Conservation (phyloP, 2,797 vertebrate species). For the Sebastes kiyomatsui region DNA sequence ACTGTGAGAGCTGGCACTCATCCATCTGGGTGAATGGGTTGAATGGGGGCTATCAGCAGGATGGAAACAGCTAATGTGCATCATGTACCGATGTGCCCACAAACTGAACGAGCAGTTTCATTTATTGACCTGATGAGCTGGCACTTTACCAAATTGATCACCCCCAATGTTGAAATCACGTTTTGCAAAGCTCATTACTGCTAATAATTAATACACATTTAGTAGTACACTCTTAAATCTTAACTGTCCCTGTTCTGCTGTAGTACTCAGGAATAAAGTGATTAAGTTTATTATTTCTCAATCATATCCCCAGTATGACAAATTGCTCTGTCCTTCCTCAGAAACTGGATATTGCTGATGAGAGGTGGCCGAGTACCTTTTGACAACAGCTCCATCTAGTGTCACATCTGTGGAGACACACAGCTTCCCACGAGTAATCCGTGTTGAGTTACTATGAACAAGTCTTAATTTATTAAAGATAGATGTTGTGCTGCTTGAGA, state of each 20-base stretch:
- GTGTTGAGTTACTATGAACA: neutral
- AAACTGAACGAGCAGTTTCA: constrained; percentile 19
- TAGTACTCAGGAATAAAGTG: neutral
- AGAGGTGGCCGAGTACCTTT: neutral
- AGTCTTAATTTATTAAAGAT: neutral
- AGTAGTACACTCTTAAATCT: neutral
- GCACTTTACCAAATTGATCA: neutral
- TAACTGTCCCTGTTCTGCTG: neutral
- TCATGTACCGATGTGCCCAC: neutral
- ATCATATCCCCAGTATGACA: neutral
- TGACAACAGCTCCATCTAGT: constrained; percentile 59
- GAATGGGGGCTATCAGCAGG: constrained; percentile 24
- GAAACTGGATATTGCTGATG: neutral
- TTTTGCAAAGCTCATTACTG: neutral
- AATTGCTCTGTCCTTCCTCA: neutral
- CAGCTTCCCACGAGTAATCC: neutral
- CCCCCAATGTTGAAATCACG: neutral
- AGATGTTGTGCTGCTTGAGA: neutral
- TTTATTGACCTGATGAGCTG: constrained; percentile 27
- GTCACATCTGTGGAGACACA: constrained; percentile 3
- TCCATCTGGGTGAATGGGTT: constrained; percentile 20
- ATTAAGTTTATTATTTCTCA: neutral
- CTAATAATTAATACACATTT: neutral
- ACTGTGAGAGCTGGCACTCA: constrained; percentile 20
- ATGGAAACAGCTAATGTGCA: constrained; percentile 24